Percentiles rank a stretch among this genome's conserved stretches.
Conservation (phyloP, 2,797 vertebrate species). For the Myotis findleyi region DNA sequence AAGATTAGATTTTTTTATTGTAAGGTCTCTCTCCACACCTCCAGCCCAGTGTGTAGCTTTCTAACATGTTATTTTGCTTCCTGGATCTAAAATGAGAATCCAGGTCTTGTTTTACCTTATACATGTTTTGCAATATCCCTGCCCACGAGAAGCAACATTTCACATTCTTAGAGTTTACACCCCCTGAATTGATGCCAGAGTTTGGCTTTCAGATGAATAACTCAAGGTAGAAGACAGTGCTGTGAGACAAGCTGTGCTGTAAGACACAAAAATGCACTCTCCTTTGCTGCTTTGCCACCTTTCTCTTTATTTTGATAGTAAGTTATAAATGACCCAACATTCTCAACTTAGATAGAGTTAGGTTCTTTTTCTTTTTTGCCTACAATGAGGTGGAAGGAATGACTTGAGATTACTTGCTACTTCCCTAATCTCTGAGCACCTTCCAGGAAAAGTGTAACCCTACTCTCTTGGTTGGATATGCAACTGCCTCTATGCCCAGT, state of each 20-base stretch:
- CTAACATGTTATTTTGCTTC: slow-evolving; percentile 41
- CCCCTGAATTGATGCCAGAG: slow-evolving; percentile 55
- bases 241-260: not conserved
- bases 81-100: slow-evolving; percentile 64
- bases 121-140: slow-evolving; percentile 47
- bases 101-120: slow-evolving; percentile 25
- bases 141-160: slow-evolving; percentile 58
- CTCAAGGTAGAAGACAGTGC: slow-evolving; percentile 34
- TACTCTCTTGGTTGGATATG: not conserved
- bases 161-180: slow-evolving; percentile 33
- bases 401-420: not conserved
- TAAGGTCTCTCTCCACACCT: not conserved
- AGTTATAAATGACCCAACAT: not conserved
- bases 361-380: not conserved
- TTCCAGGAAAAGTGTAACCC: not conserved
- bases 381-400: not conserved
- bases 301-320: slow-evolving; percentile 51
- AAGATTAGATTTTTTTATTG: not conserved
- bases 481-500: not conserved
- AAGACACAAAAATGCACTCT: slow-evolving; percentile 2
- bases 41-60: slow-evolving; percentile 27
- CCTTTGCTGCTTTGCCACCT: not conserved
- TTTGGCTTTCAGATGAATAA: slow-evolving; percentile 64
- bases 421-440: slow-evolving; percentile 32
- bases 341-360: not conserved